Conservation (phyloP, 2,797 vertebrate species). For the Hemitrygon akajei region DNA sequence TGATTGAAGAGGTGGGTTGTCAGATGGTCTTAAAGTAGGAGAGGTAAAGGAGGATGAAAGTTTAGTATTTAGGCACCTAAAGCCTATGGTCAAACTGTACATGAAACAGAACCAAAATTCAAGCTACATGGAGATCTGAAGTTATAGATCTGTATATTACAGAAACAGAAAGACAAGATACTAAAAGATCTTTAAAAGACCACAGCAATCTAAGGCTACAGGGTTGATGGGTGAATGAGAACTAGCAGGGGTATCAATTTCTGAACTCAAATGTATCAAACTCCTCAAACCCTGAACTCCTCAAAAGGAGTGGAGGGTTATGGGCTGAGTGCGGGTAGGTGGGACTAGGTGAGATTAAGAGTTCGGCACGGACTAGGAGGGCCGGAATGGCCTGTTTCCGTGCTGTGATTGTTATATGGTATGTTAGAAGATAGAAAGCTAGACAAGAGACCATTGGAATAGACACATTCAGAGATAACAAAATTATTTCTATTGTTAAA, state of each 20-base stretch:
- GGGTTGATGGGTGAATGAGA: no score
- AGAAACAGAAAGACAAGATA: no score
- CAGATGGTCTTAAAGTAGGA: background rate
- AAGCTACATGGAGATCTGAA: background rate
- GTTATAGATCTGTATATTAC: background rate
- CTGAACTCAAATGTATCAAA: background rate
- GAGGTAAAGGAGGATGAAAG: background rate
- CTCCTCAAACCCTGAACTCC: no score
- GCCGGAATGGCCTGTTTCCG: no score
- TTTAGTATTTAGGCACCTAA: background rate
- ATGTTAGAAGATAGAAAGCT: background rate
- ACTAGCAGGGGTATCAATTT: background rate
- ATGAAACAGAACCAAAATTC: background rate
- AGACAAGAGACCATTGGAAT: background rate
- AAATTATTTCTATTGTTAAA: background rate
- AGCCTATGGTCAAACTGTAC: background rate
- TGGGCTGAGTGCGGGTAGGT: no score
- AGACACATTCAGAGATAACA: background rate
- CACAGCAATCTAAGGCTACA: no score
- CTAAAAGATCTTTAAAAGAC: background rate
- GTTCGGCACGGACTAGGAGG: no score
- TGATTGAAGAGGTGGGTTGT: no score
- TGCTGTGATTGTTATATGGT: no score
- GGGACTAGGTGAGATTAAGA: no score
- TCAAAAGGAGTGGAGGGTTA: no score